Base-by-base conservation (phyloP, 2,888 invertebrate genomes). In the Venustoraphidia nigricollis region DNA sequence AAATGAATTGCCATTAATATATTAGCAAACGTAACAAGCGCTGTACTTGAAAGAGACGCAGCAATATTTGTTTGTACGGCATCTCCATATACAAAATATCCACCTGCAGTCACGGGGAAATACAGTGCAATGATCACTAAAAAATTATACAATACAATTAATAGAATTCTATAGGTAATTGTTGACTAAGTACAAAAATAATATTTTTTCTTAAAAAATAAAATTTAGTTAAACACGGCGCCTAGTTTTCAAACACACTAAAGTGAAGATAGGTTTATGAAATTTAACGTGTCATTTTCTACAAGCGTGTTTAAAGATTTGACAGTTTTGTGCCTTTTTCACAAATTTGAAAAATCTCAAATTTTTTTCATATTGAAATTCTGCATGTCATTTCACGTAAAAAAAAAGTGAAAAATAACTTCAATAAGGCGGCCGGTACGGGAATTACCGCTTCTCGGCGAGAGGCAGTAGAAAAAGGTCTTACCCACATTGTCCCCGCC, bases 1-100 rank as follows among this genome's bases (percentile, higher is more conserved):
- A 83, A 69, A 61, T 84, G 83, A 4, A 75, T 56, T 1, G 76
- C 74, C 70, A 84, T 77, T 34, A 81, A 66, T 36, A 79, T 62
- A 58, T 81, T 73, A 35, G 76, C 78, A 0, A 73, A 63, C 8
- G 72, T 66, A 0, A 76, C 72, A 43, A 79, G 62, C 0, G 72
- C 65, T 0, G 76, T 76, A 39, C 70, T 62, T 0, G 71, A 59
- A 46, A 82, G 62, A 0, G 76, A 72, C 1, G 73, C 57, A 5
- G 77, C 67, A 39, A 83, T 66, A 64, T 83, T 83, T n/a, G 74
- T 65, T 1, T 71, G 61, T 3, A 78, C 72, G 0, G 64, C 57
- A 53, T 75, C 73, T 1, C 83, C 83, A 59, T 77, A 81, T 8
- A 79, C 73, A 9, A 72, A 68, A 61, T 78, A 83, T 0, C 80